Evolutionary conservation across 2,113 vertebrate species (phyloP).

Genomic region (Chelonoidis abingdonii): DNA sequence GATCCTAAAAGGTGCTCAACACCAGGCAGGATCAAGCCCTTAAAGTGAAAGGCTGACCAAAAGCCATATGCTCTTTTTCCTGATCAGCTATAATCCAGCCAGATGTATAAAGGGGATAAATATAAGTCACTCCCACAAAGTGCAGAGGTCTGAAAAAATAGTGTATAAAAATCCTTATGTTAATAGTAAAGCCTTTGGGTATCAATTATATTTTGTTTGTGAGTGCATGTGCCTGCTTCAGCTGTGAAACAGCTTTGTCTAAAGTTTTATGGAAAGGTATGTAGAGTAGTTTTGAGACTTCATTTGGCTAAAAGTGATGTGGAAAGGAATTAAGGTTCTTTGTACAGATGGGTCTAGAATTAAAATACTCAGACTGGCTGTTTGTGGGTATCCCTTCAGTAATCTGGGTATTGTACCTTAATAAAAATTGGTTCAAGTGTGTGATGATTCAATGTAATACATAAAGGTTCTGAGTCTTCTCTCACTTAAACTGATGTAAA

Average conservation of each 20-base stretch:
- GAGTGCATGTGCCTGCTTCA: slow-evolving; percentile 9
- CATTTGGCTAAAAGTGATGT: slow-evolving; percentile 46
- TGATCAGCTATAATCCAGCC: not conserved
- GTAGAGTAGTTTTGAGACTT: slow-evolving; percentile 37
- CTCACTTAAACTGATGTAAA: not conserved
- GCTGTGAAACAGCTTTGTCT: slow-evolving; percentile 63
- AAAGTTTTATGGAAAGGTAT: slow-evolving; percentile 36
- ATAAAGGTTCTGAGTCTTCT: not conserved
- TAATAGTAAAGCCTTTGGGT: slow-evolving; percentile 25
- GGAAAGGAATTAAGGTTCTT: slow-evolving; percentile 53
- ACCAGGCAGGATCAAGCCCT: not conserved
- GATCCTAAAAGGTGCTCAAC: not conserved
- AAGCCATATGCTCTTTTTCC: not conserved
- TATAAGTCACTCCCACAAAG: slow-evolving; percentile 22
- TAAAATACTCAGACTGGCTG: slow-evolving; percentile 57
- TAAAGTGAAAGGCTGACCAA: not conserved
- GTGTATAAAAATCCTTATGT: not conserved
- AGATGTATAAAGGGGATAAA: not conserved
- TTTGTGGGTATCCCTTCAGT: slow-evolving; percentile 38
- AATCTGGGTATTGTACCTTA: not conserved
- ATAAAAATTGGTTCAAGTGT: slow-evolving; percentile 18
- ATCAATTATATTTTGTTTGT: slow-evolving; percentile 40
- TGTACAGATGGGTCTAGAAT: slow-evolving; percentile 68
- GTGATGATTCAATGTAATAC: slow-evolving; percentile 35
- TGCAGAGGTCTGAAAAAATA: not conserved